These are phyloP conservation scores for Columba livia DNA, from an alignment of 2,113 vertebrate species.

Conservation along the genomic window DNA sequence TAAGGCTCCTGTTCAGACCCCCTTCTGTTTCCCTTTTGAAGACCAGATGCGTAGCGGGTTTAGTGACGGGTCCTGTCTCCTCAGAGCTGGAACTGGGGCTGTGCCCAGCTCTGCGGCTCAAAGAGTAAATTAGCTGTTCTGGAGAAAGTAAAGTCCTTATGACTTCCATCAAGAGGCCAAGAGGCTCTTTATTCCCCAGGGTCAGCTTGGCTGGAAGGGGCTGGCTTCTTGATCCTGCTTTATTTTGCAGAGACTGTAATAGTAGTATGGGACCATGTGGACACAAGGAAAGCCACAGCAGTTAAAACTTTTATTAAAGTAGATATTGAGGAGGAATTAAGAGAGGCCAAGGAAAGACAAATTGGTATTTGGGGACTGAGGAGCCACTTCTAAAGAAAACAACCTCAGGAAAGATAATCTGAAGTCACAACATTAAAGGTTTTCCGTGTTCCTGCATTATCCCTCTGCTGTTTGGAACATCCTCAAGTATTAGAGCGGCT, in stretches of 20 bases:
- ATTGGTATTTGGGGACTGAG: neutral
- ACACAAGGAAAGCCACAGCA: neutral
- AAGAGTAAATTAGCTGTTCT: neutral
- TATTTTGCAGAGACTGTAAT: neutral
- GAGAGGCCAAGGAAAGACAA: neutral
- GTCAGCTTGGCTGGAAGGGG: neutral
- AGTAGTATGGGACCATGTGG: neutral
- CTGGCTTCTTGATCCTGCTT: neutral
- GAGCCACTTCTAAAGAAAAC: neutral
- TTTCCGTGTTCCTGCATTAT: neutral
- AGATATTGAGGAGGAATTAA: neutral
- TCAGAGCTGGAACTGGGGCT: neutral
- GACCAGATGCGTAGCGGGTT: neutral
- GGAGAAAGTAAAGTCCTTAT: neutral
- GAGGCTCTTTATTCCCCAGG: neutral
- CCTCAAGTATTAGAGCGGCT: neutral
- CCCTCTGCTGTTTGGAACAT: neutral
- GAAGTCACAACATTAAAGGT: neutral
- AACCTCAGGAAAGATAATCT: neutral
- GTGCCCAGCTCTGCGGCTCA: neutral
- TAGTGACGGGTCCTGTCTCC: neutral
- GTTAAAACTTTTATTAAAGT: neutral
- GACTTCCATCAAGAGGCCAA: neutral
- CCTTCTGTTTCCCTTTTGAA: neutral
- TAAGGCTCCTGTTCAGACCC: neutral